Evolutionary conservation across 2,113 vertebrate species (phyloP), one percentile per base, ranked within the genome.

Genomic region (Oncorhynchus gorbuscha): DNA sequence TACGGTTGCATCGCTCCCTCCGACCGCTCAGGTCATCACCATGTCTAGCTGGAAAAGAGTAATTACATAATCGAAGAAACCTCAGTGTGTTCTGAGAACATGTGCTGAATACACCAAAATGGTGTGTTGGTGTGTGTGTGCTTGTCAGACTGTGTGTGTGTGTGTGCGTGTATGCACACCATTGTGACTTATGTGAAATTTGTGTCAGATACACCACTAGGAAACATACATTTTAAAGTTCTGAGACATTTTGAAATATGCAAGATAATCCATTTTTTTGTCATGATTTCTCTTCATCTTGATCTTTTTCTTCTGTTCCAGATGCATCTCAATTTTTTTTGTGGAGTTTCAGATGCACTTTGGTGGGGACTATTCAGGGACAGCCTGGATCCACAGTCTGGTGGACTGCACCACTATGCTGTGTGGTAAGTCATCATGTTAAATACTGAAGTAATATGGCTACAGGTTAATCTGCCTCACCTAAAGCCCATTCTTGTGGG

Each of bases 351-450:
- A 99, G 92, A 89, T 91, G 45, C 93, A 97, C 74, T 99, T 99
- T 83, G 92, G 88, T 74, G 94, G 94, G 39, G 97, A 98, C 86
- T 98, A 97, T 76, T 91, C 97, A 59, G 92, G 95, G 71, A 98
- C 96, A 0, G 96, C 97, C 13, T 99, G 97, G 97, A 97, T 97
- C 87, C 97, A 99, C 92, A 98, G 97, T 79, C 94, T 98, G 87
- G 93, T 95, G 0, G 97, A 99, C 90, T 97, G 96, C 88, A 90
- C 93, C 88, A 99, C 97, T 0, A 99, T 99, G 97, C 92, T 99
- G 0, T 98, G 94, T 89, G 97, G 97, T 98, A 88, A 90, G 97
- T 45, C 35, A n/a, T 35, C 16, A 14, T 55, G 14, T 22, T 26
- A 65, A 22, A 65, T 13, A 64, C n/a, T 64, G n/a, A 64, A n/a